Base-by-base conservation (phyloP, 1,140 invertebrate species). In the Himalopsyche phryganea region DNA sequence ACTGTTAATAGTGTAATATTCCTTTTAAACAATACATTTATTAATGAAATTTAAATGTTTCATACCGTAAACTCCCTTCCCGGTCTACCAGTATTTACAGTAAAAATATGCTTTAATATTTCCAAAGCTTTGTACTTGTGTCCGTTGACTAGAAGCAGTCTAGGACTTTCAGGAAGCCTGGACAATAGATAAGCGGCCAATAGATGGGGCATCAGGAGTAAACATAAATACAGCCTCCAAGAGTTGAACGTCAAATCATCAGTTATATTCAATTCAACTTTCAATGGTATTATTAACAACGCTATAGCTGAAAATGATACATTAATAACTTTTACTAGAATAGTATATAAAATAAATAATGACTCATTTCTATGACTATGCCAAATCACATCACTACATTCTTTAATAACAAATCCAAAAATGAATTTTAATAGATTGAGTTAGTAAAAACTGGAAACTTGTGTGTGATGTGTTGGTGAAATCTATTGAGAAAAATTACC, bases 121-220 rank as follows among this genome's bases (percentile, higher is more conserved):
- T 77, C 69, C 18, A 90, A 61, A 0, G 87, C 83, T 53, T 81
- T 77, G 0, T 84, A 73, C 9, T 73, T 71, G 47, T 80, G 74
- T 60, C 85, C 85, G 59, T 83, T 83, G 0, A 83, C 79, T 1
- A 87, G 71, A 13, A 88, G 71, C 61, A 87, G 87, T 59, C 89
- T 85, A 0, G 91, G 91, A 60, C 87, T 92, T 68, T 94, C 91
- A 0, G 86, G 86, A 5, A 86, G 74, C 15, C 76, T 70, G 11
- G 83, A 73, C 0, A 86, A 69, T 56, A 85, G 80, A 0, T 81
- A 10, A 0, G 81, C 77, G 0, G 81, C 72, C 0, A 83, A 32
- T 36, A 87, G 70, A 4, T 80, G 80, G 0, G 85, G 78, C 0
- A 83, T 33, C 0, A 80, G 79, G 11, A 82, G 76, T 1, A 83